Conservation (phyloP, 2,888 invertebrate genomes). For the Microctonus hyperodae region DNA sequence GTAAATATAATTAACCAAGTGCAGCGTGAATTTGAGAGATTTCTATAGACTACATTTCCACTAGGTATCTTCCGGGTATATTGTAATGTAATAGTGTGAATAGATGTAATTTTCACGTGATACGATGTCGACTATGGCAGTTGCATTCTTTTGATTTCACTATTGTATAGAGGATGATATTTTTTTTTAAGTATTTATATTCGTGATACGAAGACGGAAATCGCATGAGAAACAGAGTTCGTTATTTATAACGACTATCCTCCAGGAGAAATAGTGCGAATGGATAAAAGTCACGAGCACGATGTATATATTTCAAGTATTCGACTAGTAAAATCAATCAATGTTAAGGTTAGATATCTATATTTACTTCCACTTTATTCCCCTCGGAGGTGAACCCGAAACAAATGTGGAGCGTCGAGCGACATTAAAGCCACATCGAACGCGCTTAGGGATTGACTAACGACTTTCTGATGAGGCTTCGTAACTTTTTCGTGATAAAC, state of each 20-base stretch:
- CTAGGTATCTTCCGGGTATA: neutral
- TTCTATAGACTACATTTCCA: neutral
- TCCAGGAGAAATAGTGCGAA: neutral
- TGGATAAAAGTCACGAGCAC: conserved; percentile 13
- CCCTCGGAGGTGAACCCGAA: conserved; percentile 3
- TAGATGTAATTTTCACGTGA: neutral
- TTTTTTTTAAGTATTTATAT: conserved; percentile 4
- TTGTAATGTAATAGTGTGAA: neutral
- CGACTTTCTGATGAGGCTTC: conserved; percentile 62
- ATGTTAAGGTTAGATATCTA: conserved; percentile 3
- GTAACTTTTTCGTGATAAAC: conserved; percentile 56
- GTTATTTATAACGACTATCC: conserved; percentile 20
- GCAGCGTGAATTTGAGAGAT: conserved; percentile 3
- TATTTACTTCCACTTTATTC: conserved; percentile 5
- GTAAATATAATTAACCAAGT: neutral
- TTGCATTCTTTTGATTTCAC: neutral
- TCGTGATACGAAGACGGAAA: neutral
- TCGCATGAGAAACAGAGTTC: conserved; percentile 4
- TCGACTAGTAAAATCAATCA: conserved; percentile 24
- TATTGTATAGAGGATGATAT: neutral
- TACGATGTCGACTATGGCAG: neutral
- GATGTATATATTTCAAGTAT: neutral
- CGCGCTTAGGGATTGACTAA: conserved; percentile 49
- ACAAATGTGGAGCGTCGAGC: neutral
- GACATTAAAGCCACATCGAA: conserved; percentile 27